Conservation (phyloP, 2,113 vertebrate species). For the Caloenas nicobarica region DNA sequence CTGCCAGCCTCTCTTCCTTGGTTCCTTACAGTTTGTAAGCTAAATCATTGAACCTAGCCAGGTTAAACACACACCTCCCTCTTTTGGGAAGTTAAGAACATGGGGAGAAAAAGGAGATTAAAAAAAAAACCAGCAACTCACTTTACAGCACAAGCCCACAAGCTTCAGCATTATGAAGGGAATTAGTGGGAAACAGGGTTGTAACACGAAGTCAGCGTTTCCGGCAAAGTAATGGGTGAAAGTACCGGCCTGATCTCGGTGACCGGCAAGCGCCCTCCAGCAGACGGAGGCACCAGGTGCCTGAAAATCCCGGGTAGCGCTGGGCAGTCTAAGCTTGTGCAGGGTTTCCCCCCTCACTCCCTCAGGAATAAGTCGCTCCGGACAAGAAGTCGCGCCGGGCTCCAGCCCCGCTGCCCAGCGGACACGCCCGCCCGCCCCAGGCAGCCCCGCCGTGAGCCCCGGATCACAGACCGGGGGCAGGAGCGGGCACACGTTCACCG, state of each 20-base stretch:
- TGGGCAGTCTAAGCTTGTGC: accelerated
- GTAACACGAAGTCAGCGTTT: accelerated
- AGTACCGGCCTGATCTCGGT: not conserved
- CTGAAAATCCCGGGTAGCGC: accelerated
- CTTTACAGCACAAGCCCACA: not conserved
- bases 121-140: not conserved
- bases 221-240: not conserved
- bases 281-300: not conserved
- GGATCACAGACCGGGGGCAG: accelerated
- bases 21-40: not conserved
- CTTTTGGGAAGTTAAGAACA: not conserved
- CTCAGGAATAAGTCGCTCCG: accelerated
- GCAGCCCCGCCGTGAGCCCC: not conserved
- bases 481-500: not conserved
- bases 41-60: not conserved
- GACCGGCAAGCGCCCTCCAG: not conserved
- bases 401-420: not conserved
- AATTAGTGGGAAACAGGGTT: not conserved
- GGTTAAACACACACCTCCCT: not conserved
- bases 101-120: not conserved
- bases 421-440: too few species aligned
- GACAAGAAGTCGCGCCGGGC: too few species aligned
- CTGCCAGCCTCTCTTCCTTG: not conserved
- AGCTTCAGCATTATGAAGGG: not conserved
- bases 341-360: too few species aligned